Percentiles rank a stretch among this genome's conserved stretches.
These are phyloP conservation scores for Ochotona princeps DNA, from an alignment of 2,113 vertebrate species.

Conservation along the genomic window DNA sequence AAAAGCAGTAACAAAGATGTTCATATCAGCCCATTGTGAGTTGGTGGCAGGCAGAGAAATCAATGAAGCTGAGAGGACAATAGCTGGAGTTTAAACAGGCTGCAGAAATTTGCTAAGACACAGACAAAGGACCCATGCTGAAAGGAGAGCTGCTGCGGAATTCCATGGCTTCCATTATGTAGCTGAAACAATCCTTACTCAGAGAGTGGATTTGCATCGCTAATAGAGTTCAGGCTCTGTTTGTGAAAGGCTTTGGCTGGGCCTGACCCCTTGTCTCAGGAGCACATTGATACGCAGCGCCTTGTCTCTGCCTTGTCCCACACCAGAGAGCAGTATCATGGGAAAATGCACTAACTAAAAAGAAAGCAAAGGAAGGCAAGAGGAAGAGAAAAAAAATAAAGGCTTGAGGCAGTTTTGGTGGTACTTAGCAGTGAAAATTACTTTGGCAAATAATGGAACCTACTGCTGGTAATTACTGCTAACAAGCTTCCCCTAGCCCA, in stretches of 20 bases:
- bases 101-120: conserved; percentile 91
- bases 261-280: conserved; percentile 90
- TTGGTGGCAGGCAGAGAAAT: conserved; percentile 94
- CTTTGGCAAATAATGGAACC: conserved; percentile 92
- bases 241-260: conserved; percentile 92
- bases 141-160: conserved; percentile 86
- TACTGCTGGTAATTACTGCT: conserved; percentile 93
- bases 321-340: conserved; percentile 88
- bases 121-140: conserved; percentile 88
- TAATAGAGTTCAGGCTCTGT: conserved; percentile 95
- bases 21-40: conserved; percentile 92
- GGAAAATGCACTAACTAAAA: conserved; percentile 92
- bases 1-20: conserved; percentile 97
- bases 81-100: conserved; percentile 91
- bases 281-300: conserved; percentile 90
- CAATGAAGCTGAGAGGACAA: conserved; percentile 91
- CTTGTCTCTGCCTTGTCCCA: conserved; percentile 84
- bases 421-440: conserved; percentile 95
- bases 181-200: conserved; percentile 91
- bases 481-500: conserved; percentile 89
- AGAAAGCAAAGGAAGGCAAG: conserved; percentile 85
- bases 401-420: conserved; percentile 90
- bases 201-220: conserved; percentile 96
- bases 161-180: conserved; percentile 90
- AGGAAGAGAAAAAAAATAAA: conserved; percentile 85